phyloP scores from a whole-genome alignment of 2,797 vertebrate genomes.

The Coregonus suidteri region DNA sequence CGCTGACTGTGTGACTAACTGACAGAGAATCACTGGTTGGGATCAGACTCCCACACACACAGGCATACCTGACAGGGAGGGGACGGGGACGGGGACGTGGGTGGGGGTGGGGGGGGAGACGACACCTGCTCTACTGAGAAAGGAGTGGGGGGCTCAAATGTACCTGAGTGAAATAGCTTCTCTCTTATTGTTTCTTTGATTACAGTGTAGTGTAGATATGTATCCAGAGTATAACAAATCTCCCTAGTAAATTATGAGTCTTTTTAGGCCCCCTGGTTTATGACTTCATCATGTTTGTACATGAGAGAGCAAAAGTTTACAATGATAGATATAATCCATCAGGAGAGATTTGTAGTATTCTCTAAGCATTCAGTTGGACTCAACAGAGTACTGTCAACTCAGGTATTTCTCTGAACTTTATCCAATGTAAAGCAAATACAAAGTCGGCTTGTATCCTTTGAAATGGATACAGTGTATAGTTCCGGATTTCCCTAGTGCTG shows the following conservation, averaged over 20 bases:
- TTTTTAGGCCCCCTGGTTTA: not conserved
- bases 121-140: not conserved
- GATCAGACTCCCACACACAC: constrained; percentile 4
- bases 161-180: not conserved
- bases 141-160: not conserved
- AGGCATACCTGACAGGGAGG: not conserved
- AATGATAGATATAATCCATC: not conserved
- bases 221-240: not conserved
- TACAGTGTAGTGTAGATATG: not conserved
- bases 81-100: too few species aligned
- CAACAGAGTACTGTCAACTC: not conserved
- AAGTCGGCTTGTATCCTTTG: not conserved
- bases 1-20: not conserved
- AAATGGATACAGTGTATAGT: not conserved
- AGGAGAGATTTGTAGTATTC: constrained; percentile 1
- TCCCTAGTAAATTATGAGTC: not conserved
- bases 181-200: not conserved
- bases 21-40: not conserved
- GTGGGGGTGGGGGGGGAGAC: too few species aligned
- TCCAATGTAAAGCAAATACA: constrained; percentile 4
- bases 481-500: not conserved
- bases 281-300: not conserved
- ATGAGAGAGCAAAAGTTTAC: not conserved
- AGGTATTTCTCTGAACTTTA: not conserved
- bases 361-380: not conserved